Base-by-base conservation (phyloP, 2,888 invertebrate species). In the Willowsia nigromaculata region DNA sequence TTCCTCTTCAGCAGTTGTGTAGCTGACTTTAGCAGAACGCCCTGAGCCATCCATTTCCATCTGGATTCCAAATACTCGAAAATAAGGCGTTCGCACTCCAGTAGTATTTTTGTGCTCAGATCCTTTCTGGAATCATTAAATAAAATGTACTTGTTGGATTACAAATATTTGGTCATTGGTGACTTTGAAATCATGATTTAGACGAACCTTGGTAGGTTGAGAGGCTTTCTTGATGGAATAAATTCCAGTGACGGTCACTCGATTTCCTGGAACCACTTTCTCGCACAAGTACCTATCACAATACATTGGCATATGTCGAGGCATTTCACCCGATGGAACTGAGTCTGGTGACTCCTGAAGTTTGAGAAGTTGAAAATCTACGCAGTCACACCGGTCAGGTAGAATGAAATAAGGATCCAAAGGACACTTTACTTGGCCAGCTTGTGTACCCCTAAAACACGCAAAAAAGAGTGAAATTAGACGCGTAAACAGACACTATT, bases 291-390 rank as follows among this genome's bases (percentile, higher is more conserved):
- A 96, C 85, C 95, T 95, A 92, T 99, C 99, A 93, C 97, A 97
- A 94, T 98, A 99, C 6, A 99, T 95, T 92, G 98, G 97, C 93
- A 99, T 95, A 94, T 99, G 99, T 0, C 99, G 95, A 0, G 99
- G 99, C 95, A 99, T 97, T 95, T 99, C 99, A 68, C 99, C 99
- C 93, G 99, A 98, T 0, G 98, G 98, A 88, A 98, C 96, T 91
- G 96, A 96, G 94, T 99, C 99, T 0, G 99, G 98, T 25, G 98
- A 94, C 94, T 99, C 99, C 95, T 99, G 99, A 13, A 99, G 94
- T 94, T 99, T 99, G n/a, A 99, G 94, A 0, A 97, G 96, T 96
- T 99, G 99, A 94, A 98, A 99, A 94, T 99, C 99, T 30, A 99
- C 97, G 94, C 99, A 99, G 92, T 96, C 96, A 94, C 99, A 99